These are phyloP conservation scores for Mongoloraphidia duomilia DNA, from an alignment of 2,888 invertebrate genomes.

Conservation along the genomic window DNA sequence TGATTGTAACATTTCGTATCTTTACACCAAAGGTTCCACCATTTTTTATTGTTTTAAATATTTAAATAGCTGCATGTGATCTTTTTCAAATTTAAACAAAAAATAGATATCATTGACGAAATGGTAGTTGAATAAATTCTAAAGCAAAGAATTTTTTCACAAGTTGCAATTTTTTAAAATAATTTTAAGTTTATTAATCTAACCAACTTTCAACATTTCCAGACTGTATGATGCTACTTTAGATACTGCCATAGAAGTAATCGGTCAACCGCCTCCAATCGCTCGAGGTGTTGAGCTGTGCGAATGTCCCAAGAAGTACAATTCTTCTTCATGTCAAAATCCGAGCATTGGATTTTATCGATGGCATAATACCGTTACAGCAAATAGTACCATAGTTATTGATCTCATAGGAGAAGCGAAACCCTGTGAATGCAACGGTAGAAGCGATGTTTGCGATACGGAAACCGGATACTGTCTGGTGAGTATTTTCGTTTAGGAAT, in stretches of 20 bases:
- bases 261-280: conserved; percentile 47
- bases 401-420: conserved; percentile 58
- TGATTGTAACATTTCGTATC: too few relatives aligned
- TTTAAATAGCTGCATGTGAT: too few relatives aligned
- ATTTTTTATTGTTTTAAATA: too few relatives aligned
- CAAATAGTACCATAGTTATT: conserved; percentile 58
- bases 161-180: background rate
- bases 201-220: conserved; percentile 19
- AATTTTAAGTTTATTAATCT: background rate
- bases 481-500: conserved; percentile 20
- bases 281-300: conserved; percentile 78
- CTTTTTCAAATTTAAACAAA: too few relatives aligned
- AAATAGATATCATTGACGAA: too few relatives aligned
- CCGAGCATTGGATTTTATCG: conserved; percentile 71
- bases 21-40: too few relatives aligned
- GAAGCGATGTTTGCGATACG: conserved; percentile 62
- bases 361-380: conserved; percentile 45
- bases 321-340: conserved; percentile 81
- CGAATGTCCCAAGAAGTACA: conserved; percentile 65
- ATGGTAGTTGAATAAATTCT: too few relatives aligned
- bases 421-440: conserved; percentile 68
- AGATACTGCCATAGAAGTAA: conserved; percentile 62
- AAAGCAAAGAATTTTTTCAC: too few relatives aligned
- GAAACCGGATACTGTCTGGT: conserved; percentile 79
- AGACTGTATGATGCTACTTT: conserved; percentile 65